These are phyloP conservation scores for Hermetia illucens DNA, from an alignment of 1,140 invertebrate genomes.

Conservation along the genomic window DNA sequence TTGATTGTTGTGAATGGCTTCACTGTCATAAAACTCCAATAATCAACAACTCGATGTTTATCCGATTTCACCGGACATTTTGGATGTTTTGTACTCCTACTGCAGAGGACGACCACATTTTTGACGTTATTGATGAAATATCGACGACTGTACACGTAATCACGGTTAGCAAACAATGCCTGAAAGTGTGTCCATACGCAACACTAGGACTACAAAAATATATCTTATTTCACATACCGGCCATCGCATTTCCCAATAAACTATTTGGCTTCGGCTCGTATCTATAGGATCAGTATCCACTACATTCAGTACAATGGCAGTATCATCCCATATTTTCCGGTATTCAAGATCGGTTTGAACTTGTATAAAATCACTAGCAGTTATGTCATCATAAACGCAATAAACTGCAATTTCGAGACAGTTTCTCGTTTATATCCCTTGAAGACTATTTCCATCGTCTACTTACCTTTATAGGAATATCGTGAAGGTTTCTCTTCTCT, in stretches of 20 bases:
- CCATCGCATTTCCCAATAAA: slow-evolving; percentile 82
- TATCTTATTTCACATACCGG: slow-evolving; percentile 51
- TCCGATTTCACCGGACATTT: slow-evolving; percentile 22
- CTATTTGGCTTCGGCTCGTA: slow-evolving; percentile 47
- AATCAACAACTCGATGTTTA: slow-evolving; percentile 51
- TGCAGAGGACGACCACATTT: slow-evolving; percentile 35
- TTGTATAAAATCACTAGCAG: slow-evolving; percentile 62
- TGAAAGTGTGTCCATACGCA: slow-evolving; percentile 30
- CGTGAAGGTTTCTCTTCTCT: slow-evolving; percentile 47
- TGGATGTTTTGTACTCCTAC: slow-evolving; percentile 30
- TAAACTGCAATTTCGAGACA: slow-evolving; percentile 42
- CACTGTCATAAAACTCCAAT: slow-evolving; percentile 79
- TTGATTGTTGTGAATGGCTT: slow-evolving; percentile 37
- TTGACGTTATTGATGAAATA: slow-evolving; percentile 41
- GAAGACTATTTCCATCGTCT: neutral
- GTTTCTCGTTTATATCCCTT: neutral
- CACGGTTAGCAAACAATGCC: slow-evolving; percentile 69
- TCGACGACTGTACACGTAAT: slow-evolving; percentile 71
- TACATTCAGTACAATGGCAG: slow-evolving; percentile 52
- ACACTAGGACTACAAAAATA: neutral
- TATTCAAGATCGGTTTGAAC: slow-evolving; percentile 69
- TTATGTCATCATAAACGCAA: slow-evolving; percentile 62
- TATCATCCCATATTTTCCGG: slow-evolving; percentile 63
- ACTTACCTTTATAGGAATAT: slow-evolving; percentile 62
- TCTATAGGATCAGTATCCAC: slow-evolving; percentile 47